Evolutionary conservation across 2,797 vertebrate genomes (phyloP), one percentile per base, ranked within the genome.

Genomic region (Leptatherina wallacei): DNA sequence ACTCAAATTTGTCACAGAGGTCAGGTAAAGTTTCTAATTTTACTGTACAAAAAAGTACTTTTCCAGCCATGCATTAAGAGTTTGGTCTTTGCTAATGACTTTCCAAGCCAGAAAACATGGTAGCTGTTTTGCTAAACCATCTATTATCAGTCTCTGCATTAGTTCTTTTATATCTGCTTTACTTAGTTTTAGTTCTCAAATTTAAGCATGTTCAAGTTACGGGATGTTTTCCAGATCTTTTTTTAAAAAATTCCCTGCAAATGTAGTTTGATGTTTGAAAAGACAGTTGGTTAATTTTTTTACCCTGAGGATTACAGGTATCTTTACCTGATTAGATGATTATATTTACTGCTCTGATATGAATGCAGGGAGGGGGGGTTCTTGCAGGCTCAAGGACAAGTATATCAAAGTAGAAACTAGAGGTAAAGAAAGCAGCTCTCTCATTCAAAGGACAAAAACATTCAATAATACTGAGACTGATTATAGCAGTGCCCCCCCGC

Each of bases 41-140:
- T 61, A 14, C 32, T 27, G 14, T 67, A 18, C 40, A 9, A 29
- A 22, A 60, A n/a, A 20, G 2, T 33, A 13, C 30, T 71, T 20
- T 55, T 30, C 2, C 27, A 35, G 22, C 40, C 44, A 30, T 0
- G 6, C 42, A 32, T 9, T 4, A 36, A 24, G 69, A 66, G 29
- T 67, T 49, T 59, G 65, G 32, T 36, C 30, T 14, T 35, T 68
- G 29, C 54, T 27, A 49, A 67, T 67, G 29, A 67, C 44, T 67
- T 58, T 67, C 29, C 35, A 58, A 67, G 44, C 40, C 16, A 14
- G 13, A 33, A 22, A 40, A 32, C 27, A 65, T 20, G 20, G n/a
- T 61, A 58, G 18, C 14, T 2, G 4, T 55, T 71, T 76, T 20
- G 6, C 12, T 24, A 47, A 59, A 4, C n/a, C 16, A 24, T 40